These are phyloP conservation scores for Chelon labrosus DNA, from an alignment of 2,797 vertebrate genomes.

Conservation along the genomic window DNA sequence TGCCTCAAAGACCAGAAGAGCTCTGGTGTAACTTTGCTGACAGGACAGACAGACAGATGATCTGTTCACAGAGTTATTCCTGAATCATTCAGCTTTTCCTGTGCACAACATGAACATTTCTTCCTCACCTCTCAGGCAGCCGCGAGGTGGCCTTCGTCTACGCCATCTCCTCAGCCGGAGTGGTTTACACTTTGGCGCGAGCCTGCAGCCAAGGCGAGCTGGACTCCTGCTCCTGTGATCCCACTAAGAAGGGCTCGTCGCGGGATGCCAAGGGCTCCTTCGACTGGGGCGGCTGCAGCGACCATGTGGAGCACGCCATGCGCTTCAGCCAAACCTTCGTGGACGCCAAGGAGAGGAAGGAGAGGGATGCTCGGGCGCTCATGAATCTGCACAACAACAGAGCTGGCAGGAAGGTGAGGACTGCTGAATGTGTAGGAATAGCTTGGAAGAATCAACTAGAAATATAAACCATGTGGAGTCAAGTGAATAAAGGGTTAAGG, in stretches of 20 bases:
- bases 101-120: not conserved
- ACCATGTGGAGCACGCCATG: constrained; percentile 94
- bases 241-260: constrained; percentile 91
- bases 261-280: constrained; percentile 90
- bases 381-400: constrained; percentile 98
- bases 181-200: constrained; percentile 94
- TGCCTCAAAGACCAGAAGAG: not conserved
- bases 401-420: constrained; percentile 92
- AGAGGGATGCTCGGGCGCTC: constrained; percentile 92
- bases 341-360: constrained; percentile 93
- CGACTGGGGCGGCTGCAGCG: constrained; percentile 97
- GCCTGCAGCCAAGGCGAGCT: constrained; percentile 96
- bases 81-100: not conserved
- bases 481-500: too few species aligned
- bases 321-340: constrained; percentile 93
- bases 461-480: not conserved
- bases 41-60: not conserved
- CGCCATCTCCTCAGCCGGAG: constrained; percentile 95
- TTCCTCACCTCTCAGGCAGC: constrained; percentile 85
- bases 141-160: constrained; percentile 96
- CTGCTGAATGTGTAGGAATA: not conserved
- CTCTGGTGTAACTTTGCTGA: not conserved
- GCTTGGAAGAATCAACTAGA: not conserved
- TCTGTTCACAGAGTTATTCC: not conserved
- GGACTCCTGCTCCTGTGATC: constrained; percentile 95